Evolutionary conservation across 1,140 invertebrate species (phyloP).

Genomic region (Micrasema longulum): DNA sequence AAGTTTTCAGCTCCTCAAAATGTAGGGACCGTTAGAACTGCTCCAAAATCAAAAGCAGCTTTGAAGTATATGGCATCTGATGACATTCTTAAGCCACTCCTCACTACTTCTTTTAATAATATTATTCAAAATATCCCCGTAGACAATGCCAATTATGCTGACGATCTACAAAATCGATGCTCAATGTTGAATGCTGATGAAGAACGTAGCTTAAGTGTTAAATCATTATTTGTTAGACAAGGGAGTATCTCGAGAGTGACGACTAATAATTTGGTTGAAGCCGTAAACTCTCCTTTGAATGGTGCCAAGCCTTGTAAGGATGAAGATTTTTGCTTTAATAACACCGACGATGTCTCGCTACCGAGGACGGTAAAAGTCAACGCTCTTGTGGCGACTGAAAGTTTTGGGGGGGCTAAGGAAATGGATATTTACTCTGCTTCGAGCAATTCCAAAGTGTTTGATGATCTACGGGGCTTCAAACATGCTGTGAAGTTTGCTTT

Average conservation of each 20-base stretch:
- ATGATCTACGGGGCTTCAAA: background rate
- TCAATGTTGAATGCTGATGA: background rate
- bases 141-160: background rate
- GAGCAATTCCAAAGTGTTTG: too few species aligned
- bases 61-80: slow-evolving; percentile 19
- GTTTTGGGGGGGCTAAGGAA: background rate
- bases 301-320: slow-evolving; percentile 24
- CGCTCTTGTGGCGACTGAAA: background rate
- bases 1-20: too few species aligned
- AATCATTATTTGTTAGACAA: background rate
- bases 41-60: slow-evolving; percentile 17
- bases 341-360: background rate
- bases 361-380: background rate
- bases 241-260: slow-evolving; percentile 1
- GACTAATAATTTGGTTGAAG: background rate
- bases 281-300: background rate
- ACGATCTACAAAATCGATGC: background rate
- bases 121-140: background rate
- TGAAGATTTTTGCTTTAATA: background rate
- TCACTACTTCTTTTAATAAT: background rate
- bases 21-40: background rate
- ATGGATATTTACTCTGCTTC: background rate
- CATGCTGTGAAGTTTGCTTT: background rate
- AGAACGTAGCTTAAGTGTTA: background rate
- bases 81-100: background rate